These are phyloP conservation scores for Bufo bufo DNA, from an alignment of 2,113 vertebrate species.

Conservation along the genomic window DNA sequence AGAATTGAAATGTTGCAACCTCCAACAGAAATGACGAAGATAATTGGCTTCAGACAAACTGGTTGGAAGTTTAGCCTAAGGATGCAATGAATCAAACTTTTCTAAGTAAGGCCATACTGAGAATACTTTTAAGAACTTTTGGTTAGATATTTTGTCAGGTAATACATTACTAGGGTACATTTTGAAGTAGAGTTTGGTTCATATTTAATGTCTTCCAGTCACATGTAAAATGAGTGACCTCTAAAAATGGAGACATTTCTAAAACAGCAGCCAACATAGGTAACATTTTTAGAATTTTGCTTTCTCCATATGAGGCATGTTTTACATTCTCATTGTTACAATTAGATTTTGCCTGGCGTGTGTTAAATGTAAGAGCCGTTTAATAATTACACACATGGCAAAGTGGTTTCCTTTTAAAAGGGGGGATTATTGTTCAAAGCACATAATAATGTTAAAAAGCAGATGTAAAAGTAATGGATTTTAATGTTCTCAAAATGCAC, in stretches of 20 bases:
- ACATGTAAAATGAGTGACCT: background rate
- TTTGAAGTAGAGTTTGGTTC: constrained; percentile 67
- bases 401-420: constrained; percentile 24
- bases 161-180: constrained; percentile 62
- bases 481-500: constrained; percentile 17
- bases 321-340: constrained; percentile 28
- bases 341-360: constrained; percentile 18
- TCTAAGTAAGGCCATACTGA: background rate
- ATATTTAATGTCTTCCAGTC: constrained; percentile 57
- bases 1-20: constrained; percentile 16
- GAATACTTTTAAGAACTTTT: constrained; percentile 34
- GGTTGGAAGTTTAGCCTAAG: constrained; percentile 41
- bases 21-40: constrained; percentile 26
- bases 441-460: constrained; percentile 44
- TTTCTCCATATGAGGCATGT: constrained; percentile 21
- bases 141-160: constrained; percentile 62
- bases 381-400: constrained; percentile 28
- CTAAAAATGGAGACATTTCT: background rate
- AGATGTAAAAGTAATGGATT: constrained; percentile 49
- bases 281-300: constrained; percentile 37
- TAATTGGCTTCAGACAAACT: constrained; percentile 41
- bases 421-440: constrained; percentile 45
- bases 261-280: background rate
- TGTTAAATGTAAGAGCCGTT: constrained; percentile 24
- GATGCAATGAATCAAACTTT: constrained; percentile 51